A percentile compares a stretch with the other conserved stretches of the same genome.
These are phyloP conservation scores for Drosophila recens DNA, from an alignment of 2,888 invertebrate genomes.

Conservation along the genomic window DNA sequence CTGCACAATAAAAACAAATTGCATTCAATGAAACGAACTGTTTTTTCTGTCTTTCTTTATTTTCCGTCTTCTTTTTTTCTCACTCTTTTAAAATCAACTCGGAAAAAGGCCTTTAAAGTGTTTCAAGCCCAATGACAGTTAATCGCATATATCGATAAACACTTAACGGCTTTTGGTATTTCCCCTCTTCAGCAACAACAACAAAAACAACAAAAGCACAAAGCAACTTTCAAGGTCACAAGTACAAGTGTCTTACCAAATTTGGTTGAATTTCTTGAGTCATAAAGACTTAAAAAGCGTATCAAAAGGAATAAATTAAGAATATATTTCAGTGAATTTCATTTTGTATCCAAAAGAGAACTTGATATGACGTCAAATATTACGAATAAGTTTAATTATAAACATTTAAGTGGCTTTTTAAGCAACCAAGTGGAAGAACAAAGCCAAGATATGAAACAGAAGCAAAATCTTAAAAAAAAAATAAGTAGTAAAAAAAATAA, in stretches of 20 bases:
- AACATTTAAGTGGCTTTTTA: not conserved
- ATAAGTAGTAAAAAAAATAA: no score
- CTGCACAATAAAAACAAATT: slow-evolving; percentile 64
- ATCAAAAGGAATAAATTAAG: slow-evolving; percentile 21
- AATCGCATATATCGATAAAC: slow-evolving; percentile 28
- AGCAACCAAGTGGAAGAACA: not conserved
- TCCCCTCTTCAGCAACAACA: not conserved
- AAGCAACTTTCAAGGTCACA: slow-evolving; percentile 23
- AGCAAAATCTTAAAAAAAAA: not conserved
- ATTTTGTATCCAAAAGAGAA: slow-evolving; percentile 10
- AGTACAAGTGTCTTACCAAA: slow-evolving; percentile 28
- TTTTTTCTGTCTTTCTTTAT: not conserved
- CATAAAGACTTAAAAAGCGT: slow-evolving; percentile 13
- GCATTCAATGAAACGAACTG: slow-evolving; percentile 53
- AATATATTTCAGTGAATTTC: slow-evolving; percentile 1
- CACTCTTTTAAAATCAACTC: not conserved
- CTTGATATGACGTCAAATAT: slow-evolving; percentile 12
- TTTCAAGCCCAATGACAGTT: slow-evolving; percentile 35
- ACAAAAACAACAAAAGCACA: not conserved
- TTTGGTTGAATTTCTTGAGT: slow-evolving; percentile 28
- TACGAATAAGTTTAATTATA: slow-evolving; percentile 10
- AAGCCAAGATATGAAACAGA: not conserved
- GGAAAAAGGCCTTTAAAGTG: slow-evolving; percentile 9
- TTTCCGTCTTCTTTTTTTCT: not conserved
- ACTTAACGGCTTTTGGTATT: slow-evolving; percentile 16